Base-by-base conservation (phyloP, 1,140 invertebrate genomes). In the Cyphomyrmex costatus region DNA sequence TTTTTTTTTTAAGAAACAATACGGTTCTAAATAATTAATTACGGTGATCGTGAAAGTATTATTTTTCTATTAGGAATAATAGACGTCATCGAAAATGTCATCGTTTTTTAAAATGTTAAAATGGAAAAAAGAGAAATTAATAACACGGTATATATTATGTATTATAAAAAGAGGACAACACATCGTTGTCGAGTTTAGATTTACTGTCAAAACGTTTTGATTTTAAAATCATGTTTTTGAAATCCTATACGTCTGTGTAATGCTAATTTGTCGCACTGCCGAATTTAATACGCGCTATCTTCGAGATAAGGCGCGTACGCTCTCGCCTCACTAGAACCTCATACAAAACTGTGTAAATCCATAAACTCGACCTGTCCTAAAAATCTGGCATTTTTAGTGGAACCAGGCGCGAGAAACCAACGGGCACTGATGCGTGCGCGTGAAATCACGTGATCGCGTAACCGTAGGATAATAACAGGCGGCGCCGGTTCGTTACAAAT, bases 401-500 rank as follows among this genome's bases (percentile, higher is more conserved):
- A 60, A 21, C 14, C 46, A 21, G 65, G 24, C 63, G 87, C 27
- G 56, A 71, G 63, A 10, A 73, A 58, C 19, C 58, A 30, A 24
- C 60, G 46, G 61, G 46, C 51, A 21, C 53, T 27, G 84, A 66
- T 82, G 53, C 73, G 56, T 71, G 36, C 63, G 88, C 63, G 86
- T 66, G 71, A 82, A 87, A 90, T 90, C 88, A 85, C 90, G 90
- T 91, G 90, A 92, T 92, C 93, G 90, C 89, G 89, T 93, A 93
- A 93, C 89, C 86, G 89, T 92, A 92, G 86, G 90, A 92, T 93
- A 93, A 93, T 93, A 93, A 92, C 90, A 93, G 91, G 85, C 92
- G 92, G 91, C 91, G 91, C 92, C 88, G 86, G 92, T 93, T 94
- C 91, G 92, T 94, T 93, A 94, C 90, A 93, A 94, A 94, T 94